A percentile compares a stretch with the other conserved stretches of the same genome.
Conservation (phyloP, 2,888 invertebrate species). For the Pantelozetes paolii region DNA sequence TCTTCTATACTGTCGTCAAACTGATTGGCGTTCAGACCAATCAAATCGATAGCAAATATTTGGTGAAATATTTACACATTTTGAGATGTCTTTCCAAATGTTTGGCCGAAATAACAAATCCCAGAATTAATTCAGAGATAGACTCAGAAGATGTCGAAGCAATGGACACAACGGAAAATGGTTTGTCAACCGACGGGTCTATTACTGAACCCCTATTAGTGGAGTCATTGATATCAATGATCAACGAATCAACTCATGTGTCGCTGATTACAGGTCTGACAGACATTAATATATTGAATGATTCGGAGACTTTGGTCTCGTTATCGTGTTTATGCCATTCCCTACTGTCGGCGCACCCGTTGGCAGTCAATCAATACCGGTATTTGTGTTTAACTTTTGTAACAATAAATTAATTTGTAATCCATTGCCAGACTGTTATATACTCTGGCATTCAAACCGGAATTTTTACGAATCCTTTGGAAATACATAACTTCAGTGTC, state of each 20-base stretch:
- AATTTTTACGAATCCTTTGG: conserved; percentile 73
- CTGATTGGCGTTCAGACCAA: conserved; percentile 28
- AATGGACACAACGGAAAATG: conserved; percentile 25
- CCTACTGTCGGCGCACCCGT: conserved; percentile 71
- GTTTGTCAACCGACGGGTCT: conserved; percentile 26
- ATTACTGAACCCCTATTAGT: conserved; percentile 43
- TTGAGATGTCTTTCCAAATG: background rate
- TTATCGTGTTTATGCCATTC: conserved; percentile 77
- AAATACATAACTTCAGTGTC: conserved; percentile 55
- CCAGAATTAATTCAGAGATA: conserved; percentile 21
- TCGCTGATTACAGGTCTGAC: conserved; percentile 58
- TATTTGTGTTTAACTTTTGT: conserved; percentile 9
- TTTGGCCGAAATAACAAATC: conserved; percentile 13
- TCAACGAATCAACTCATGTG: conserved; percentile 64
- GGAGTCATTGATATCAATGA: conserved; percentile 61
- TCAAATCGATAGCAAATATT: background rate
- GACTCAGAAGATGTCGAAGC: conserved; percentile 38
- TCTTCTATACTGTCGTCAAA: conserved; percentile 35
- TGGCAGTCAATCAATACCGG: conserved; percentile 72
- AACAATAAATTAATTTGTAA: background rate
- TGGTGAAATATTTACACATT: conserved; percentile 33
- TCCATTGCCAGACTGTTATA: conserved; percentile 62
- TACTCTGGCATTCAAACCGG: conserved; percentile 72
- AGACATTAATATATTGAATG: conserved; percentile 50
- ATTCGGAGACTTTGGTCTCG: conserved; percentile 59